Evolutionary conservation across 2,113 vertebrate species (phyloP).

Genomic region (Pagrus major): DNA sequence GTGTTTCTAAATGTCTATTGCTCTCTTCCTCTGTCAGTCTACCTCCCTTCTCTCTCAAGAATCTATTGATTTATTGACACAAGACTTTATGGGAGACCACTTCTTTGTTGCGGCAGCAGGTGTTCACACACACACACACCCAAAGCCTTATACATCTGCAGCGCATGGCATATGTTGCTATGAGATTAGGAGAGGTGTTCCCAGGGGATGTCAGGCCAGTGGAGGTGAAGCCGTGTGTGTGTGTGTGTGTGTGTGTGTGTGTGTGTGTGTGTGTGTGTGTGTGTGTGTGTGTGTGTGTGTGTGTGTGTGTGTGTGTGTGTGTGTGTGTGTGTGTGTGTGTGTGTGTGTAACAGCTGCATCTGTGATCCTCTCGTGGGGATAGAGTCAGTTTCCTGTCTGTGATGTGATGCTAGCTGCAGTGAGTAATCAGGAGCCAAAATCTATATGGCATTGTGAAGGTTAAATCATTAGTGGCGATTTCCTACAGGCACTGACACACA

Average conservation of each 20-base stretch:
- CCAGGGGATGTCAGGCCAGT: constrained; percentile 13
- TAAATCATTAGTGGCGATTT: constrained; percentile 1
- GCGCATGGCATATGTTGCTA: neutral
- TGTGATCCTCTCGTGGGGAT: constrained; percentile 38
- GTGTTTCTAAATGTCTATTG: neutral
- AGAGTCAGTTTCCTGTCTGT: constrained; percentile 51
- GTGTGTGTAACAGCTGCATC: constrained; percentile 54
- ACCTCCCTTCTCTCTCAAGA: neutral
- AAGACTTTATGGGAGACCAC: neutral
- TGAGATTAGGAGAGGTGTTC: constrained; percentile 33
- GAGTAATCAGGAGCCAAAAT: neutral
- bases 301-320: constrained; percentile 14
- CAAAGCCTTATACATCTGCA: neutral
- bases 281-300: constrained; percentile 22
- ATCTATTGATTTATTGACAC: neutral
- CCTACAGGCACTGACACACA: neutral
- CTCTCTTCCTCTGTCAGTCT: neutral
- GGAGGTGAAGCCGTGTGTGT: constrained; percentile 16
- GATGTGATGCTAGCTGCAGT: constrained; percentile 32
- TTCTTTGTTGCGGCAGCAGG: neutral
- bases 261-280: constrained; percentile 24
- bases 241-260: constrained; percentile 10
- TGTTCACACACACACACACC: neutral
- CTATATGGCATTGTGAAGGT: neutral
- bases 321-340: constrained; percentile 26